Evolutionary conservation across 30 jellyfish, hydroid and myxozoan genomes (phyloP).

Genomic region (Chironex yamaguchii): DNA sequence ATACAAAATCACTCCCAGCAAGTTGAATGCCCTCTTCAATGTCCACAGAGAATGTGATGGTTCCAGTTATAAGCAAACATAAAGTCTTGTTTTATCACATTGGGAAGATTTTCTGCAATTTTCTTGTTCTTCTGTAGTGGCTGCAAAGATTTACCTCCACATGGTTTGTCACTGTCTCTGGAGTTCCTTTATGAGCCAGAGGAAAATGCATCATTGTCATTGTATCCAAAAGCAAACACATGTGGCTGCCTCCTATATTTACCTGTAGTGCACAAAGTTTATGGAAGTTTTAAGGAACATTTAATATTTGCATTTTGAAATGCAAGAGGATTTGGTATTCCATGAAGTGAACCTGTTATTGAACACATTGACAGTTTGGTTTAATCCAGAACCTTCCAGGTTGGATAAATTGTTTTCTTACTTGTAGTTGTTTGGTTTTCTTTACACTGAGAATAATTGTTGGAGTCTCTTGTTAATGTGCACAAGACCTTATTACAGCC

Average conservation of each 20-base stretch:
- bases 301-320: conserved; percentile 23
- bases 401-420: background rate
- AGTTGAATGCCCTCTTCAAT: conserved; percentile 50
- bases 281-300: conserved; percentile 29
- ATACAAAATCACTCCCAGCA: conserved; percentile 33
- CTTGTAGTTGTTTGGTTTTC: background rate
- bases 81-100: conserved; percentile 38
- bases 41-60: conserved; percentile 54
- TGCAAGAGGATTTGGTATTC: conserved; percentile 54
- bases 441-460: no score
- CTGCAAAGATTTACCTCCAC: conserved; percentile 49
- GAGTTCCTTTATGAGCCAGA: conserved; percentile 64
- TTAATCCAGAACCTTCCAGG: background rate
- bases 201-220: conserved; percentile 35
- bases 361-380: conserved; percentile 11
- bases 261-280: conserved; percentile 51
- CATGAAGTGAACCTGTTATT: conserved; percentile 15
- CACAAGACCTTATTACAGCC: no score
- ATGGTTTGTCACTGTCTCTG: conserved; percentile 43
- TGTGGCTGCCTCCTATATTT: conserved; percentile 52
- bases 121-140: conserved; percentile 54
- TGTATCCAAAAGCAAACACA: conserved; percentile 57
- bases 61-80: conserved; percentile 37
- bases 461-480: no score
- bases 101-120: conserved; percentile 55